Percentiles rank a stretch among this genome's conserved stretches.
These are phyloP conservation scores for Lonchura striata DNA, from an alignment of 2,113 vertebrate genomes.

Conservation along the genomic window DNA sequence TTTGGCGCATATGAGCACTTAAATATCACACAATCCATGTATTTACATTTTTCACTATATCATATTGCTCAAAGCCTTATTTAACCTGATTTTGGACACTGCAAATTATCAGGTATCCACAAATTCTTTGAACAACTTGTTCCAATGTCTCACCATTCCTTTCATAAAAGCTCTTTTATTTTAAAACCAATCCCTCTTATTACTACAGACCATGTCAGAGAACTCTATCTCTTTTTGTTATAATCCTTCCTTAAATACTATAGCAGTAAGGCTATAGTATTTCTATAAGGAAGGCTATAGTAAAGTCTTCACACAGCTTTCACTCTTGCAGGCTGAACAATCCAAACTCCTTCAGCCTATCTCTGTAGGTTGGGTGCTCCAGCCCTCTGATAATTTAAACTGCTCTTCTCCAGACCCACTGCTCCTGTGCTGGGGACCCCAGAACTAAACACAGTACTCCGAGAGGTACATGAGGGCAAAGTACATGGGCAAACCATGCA, in stretches of 20 bases:
- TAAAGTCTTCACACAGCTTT: not conserved
- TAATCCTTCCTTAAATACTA: no score
- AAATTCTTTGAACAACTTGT: not conserved
- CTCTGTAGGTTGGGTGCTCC: not conserved
- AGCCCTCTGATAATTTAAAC: not conserved
- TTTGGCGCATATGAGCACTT: accelerated
- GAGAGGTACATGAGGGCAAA: not conserved
- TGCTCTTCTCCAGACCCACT: not conserved
- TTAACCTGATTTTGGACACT: not conserved
- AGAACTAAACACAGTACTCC: not conserved
- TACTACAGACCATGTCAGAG: not conserved
- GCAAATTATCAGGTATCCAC: not conserved
- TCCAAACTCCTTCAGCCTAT: not conserved
- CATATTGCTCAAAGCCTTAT: not conserved
- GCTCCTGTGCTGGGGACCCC: not conserved
- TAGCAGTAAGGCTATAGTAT: not conserved
- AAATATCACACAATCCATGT: not conserved
- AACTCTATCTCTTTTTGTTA: not conserved
- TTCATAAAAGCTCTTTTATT: not conserved
- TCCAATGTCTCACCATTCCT: not conserved
- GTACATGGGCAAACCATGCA: not conserved
- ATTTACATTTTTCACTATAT: not conserved
- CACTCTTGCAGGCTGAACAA: not conserved
- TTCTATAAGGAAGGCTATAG: not conserved
- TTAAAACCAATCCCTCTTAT: not conserved